Conservation (phyloP, 2,888 invertebrate genomes). For the Melikaiella ostensackeni region DNA sequence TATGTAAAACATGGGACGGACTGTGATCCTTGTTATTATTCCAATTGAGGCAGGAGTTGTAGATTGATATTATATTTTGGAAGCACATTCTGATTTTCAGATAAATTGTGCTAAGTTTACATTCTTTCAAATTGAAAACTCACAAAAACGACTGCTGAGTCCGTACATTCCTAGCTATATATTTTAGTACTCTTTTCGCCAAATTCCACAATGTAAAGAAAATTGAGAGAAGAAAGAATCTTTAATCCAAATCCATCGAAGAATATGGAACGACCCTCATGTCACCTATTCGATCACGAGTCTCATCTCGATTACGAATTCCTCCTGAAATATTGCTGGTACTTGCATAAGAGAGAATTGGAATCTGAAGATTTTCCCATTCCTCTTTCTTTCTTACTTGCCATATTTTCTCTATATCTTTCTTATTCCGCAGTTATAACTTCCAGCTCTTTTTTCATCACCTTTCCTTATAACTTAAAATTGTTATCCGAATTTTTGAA, state of each 20-base stretch:
- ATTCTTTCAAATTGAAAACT: no score
- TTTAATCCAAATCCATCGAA: neutral
- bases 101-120: no score
- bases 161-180: no score
- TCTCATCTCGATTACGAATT: slow-evolving; percentile 25
- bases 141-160: no score
- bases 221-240: neutral
- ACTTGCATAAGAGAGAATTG: slow-evolving; percentile 5
- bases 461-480: neutral
- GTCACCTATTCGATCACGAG: neutral
- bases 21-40: no score
- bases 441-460: neutral
- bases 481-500: neutral
- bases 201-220: neutral
- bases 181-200: neutral
- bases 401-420: neutral
- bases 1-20: no score
- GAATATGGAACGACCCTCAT: neutral
- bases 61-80: no score
- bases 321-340: slow-evolving; percentile 8
- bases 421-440: neutral
- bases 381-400: slow-evolving; percentile 6
- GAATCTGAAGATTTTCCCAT: slow-evolving; percentile 18
- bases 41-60: no score
- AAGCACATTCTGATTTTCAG: no score